These are phyloP conservation scores for Semotilus atromaculatus DNA, from an alignment of 2,797 vertebrate species.

Conservation along the genomic window DNA sequence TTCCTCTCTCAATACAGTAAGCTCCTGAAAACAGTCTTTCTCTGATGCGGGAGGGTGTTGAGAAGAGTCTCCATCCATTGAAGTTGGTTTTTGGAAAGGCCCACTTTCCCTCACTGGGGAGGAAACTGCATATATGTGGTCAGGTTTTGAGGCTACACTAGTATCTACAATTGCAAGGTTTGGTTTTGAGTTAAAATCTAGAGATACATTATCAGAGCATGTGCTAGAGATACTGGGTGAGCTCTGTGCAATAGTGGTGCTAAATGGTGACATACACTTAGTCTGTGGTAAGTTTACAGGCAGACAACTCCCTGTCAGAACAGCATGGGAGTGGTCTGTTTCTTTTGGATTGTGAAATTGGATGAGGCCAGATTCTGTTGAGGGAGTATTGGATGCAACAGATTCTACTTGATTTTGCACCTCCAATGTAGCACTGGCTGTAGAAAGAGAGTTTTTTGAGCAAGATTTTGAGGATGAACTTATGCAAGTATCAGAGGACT, in stretches of 20 bases:
- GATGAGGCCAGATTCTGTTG: not conserved
- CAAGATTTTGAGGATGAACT: not conserved
- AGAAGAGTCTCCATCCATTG: not conserved
- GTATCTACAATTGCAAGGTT: not conserved
- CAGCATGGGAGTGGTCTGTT: not conserved
- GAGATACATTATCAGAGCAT: not conserved
- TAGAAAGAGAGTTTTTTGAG: not conserved
- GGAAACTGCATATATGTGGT: not conserved
- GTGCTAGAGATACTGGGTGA: not conserved
- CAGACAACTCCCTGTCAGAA: not conserved
- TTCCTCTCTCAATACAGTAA: not conserved
- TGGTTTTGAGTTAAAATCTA: not conserved
- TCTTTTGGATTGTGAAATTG: conserved; percentile 1
- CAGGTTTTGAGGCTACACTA: not conserved
- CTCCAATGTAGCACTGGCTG: not conserved
- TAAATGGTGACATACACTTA: not conserved
- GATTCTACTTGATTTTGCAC: not conserved
- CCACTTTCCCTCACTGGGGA: not conserved
- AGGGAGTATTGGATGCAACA: not conserved
- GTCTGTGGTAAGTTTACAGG: not conserved
- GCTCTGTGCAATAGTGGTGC: not conserved
- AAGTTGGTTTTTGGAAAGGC: not conserved
- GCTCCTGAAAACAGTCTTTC: not conserved
- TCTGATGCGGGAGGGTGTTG: not conserved
- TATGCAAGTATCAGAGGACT: not conserved